Base-by-base conservation (phyloP, 2,888 invertebrate species). In the Craniophora ligustri region DNA sequence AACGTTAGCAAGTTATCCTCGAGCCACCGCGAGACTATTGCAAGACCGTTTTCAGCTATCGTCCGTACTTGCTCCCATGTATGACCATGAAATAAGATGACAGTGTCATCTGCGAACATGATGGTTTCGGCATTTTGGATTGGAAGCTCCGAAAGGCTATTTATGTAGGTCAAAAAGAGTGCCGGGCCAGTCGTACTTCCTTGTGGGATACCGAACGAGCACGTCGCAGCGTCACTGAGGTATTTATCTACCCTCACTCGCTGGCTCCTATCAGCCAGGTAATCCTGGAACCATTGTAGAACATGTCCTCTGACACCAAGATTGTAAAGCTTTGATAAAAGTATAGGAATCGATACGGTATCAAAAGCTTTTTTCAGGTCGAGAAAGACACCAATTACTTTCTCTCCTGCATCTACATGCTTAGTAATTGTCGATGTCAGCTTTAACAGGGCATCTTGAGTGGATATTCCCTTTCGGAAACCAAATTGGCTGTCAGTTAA, bases 241-340 rank as follows among this genome's bases (percentile, higher is more conserved):
- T 23, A 3, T 6, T 10, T 39, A 1, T 39, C 39, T 2, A 39
- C 15, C 23, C 7, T 39, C 14, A 39, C 26, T 14, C 15, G 21
- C 14, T 39, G 39, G 23, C 26, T 10, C 19, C 39, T 36, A 2
- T 10, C 23, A 2, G 13, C 14, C 4, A 39, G 11, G 10, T 39
- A 39, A 13, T 23, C 14, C 23, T 23, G 39, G 15, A 39, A 39
- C 39, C 39, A 39, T 26, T 39, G 13, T 2, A 23, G 14, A 3
- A 39, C 39, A 7, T 39, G 23, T 1, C 39, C 39, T 23, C 39
- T 39, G 2, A 39, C 10, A 39, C 39, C 39, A 7, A 23, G 4
- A 7, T 14, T 26, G 13, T 13, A 10, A 7, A 39, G 14, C 7
- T 32, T 32, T 3, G 32, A 15, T 14, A 32, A 15, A 14, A 32